phyloP scores from a whole-genome alignment of 2,888 invertebrate species.

The Calameuta idolon region DNA sequence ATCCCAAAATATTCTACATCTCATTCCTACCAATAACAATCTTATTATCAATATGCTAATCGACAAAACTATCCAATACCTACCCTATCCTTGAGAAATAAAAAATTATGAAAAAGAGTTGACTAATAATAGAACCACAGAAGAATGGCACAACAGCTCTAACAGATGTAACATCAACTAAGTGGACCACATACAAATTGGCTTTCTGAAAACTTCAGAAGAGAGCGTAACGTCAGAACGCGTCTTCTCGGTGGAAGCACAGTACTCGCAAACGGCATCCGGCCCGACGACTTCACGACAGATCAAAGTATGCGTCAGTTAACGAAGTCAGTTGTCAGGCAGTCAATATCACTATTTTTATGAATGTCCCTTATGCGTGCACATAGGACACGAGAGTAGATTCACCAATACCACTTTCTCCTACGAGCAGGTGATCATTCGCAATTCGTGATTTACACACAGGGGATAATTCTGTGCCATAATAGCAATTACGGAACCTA shows the following conservation, averaged over 20 bases:
- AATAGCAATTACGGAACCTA: constrained; percentile 18
- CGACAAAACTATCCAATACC: background rate
- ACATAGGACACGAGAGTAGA: constrained; percentile 48
- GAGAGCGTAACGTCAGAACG: constrained; percentile 28
- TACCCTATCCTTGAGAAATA: background rate
- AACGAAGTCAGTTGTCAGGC: constrained; percentile 58
- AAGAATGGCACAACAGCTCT: background rate
- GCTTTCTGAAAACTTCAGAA: constrained; percentile 10
- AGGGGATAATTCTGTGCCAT: constrained; percentile 16
- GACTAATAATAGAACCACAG: background rate
- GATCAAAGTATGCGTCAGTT: constrained; percentile 61
- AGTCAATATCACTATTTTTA: constrained; percentile 54
- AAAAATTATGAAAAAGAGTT: background rate
- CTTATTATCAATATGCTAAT: background rate
- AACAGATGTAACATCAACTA: background rate
- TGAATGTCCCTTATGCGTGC: constrained; percentile 48
- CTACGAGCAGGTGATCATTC: constrained; percentile 18
- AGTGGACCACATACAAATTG: background rate
- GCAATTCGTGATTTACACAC: constrained; percentile 18
- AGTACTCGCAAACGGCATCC: constrained; percentile 49
- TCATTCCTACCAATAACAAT: background rate
- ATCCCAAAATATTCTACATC: background rate
- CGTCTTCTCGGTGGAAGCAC: constrained; percentile 50
- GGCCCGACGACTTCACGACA: constrained; percentile 46
- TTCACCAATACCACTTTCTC: constrained; percentile 26